Evolutionary conservation across 2,888 invertebrate species (phyloP), one percentile per base, ranked within the genome.

Genomic region (Chironomus tentans): DNA sequence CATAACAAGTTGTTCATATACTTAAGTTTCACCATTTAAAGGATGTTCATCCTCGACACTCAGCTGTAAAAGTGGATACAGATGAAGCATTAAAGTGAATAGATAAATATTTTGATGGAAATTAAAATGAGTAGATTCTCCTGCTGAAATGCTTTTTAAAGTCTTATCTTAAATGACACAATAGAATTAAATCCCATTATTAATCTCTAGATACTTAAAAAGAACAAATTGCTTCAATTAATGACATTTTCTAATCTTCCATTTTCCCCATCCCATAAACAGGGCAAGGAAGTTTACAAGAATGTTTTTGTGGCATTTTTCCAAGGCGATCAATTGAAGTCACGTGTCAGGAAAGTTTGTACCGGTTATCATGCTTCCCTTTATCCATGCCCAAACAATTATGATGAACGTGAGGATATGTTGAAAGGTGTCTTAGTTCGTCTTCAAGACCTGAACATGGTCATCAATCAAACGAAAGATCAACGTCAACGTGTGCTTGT

Each of bases 261-360:
- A 15, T 70, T 76, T 74, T 38, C 6, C 38, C 4, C 7, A 7
- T 10, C 2, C 0, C 7, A 38, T 10, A 38, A 38, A 38, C 10
- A 75, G 94, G 94, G 95, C 77, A 93, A 94, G 81, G 89, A 92
- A 81, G 91, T 95, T 78, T 90, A 90, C 86, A 97, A 97, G 85
- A 91, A 92, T 2, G 97, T 95, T 65, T 97, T 97, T 86, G 91
- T 92, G 76, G 91, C 91, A 47, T 92, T 92, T 87, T 92, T 92
- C 87, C 92, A 96, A 92, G 97, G 96, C 68, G 95, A 96, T 80
- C 94, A 95, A 81, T 86, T 97, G 76, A 95, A 95, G 85, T 89
- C 90, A 0, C 89, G 94, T 78, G 94, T 96, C 78, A 94, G 93
- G 86, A 97, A 97, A 84, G 94, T 97, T 68, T 96, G 95, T 85